Evolutionary conservation across 2,113 vertebrate genomes (phyloP), one percentile per base, ranked within the genome.

Genomic region (Smithornis capensis): DNA sequence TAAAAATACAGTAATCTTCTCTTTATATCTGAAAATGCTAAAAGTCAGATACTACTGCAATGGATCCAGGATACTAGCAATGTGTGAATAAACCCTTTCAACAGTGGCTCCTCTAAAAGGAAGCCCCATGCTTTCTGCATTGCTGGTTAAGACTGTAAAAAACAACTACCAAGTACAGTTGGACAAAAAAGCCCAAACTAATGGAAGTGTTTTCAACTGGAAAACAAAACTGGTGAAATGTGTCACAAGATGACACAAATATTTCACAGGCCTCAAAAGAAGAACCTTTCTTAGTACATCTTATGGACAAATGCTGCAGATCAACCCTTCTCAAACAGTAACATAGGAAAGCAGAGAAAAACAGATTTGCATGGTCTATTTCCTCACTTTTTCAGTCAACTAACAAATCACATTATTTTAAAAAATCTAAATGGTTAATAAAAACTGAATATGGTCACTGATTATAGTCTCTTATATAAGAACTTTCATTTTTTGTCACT

Each of bases 171-270:
- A 74, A 75, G n/a, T 42, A 95, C 33, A 92, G 40, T 4, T 37
- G 16, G 19, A 24, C 9, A 2, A 37, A 62, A 70, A 71, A 28
- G 10, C 0, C 2, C 12, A 7, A 33, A 50, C 0, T 13, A 4
- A 53, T 22, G 2, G 7, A 68, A 67, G 7, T 2, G 3, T 80
- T 96, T 71, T 83, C 63, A 90, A 3, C 5, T 53, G 50, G 31
- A 94, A 93, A 90, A 83, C 40, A 64, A 50, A 89, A 67, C 21
- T 33, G 7, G 27, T 42, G 31, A 63, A 57, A 65, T 38, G 12
- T 65, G 90, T 74, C 45, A 70, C 28, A 83, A 62, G 16, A 67
- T 45, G 15, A 52, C 21, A 47, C 45, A 47, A 47, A 47, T 47
- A 47, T 47, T 47, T 7, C 33, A 52, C 44, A 84, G 25, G 16